These are phyloP conservation scores for Ommatoiulus sabulosus DNA, from an alignment of 2,888 invertebrate genomes.

Conservation along the genomic window DNA sequence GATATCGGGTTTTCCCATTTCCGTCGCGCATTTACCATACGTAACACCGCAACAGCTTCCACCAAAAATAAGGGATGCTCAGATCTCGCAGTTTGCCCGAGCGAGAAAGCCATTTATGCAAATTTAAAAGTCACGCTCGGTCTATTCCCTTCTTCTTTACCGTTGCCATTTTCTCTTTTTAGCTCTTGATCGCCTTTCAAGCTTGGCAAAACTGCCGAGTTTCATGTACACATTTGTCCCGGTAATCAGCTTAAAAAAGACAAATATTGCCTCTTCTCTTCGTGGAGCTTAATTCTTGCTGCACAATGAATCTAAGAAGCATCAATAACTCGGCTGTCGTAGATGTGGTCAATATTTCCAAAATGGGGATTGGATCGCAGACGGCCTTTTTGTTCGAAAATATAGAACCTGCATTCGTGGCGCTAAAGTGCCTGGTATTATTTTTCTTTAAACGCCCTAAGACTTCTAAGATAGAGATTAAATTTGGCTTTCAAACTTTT, in stretches of 20 bases:
- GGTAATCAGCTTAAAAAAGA: not conserved
- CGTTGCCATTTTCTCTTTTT: no score
- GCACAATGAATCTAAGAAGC: not conserved
- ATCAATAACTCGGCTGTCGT: not conserved
- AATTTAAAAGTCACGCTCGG: not conserved
- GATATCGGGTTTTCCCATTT: not conserved
- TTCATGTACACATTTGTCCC: not conserved
- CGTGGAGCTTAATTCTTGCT: no score
- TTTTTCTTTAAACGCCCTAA: not conserved
- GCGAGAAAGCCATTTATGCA: not conserved
- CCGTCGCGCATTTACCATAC: not conserved
- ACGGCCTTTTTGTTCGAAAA: not conserved
- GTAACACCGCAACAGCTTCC: conserved; percentile 3
- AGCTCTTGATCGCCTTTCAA: not conserved
- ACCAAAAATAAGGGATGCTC: not conserved
- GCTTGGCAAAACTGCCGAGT: not conserved
- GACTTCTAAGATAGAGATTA: conserved; percentile 2
- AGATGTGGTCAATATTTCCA: not conserved
- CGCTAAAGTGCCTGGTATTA: not conserved
- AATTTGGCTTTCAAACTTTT: not conserved
- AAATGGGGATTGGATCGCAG: not conserved
- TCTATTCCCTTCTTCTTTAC: not conserved
- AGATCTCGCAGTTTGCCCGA: not conserved
- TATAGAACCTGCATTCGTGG: not conserved
- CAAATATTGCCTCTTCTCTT: no score